Conservation (phyloP, 2,797 vertebrate genomes). For the Thripadectes ignobilis region DNA sequence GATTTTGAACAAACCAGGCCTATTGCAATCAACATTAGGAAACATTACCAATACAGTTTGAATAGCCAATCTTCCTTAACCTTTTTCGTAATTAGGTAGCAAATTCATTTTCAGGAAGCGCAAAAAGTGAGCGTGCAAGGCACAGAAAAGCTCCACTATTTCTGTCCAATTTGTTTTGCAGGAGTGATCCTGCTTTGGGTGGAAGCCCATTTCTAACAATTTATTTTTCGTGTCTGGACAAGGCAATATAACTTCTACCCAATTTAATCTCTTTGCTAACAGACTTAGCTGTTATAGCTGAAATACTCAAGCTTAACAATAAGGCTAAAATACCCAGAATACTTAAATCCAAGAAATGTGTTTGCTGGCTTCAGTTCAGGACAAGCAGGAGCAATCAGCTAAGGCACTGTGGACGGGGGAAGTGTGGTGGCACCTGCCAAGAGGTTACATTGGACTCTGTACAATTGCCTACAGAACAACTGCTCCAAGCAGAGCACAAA, state of each 20-base stretch:
- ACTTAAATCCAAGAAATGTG: conserved; percentile 37
- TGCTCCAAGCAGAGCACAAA: neutral
- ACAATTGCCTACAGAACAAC: neutral
- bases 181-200: conserved; percentile 17
- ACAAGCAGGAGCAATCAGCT: conserved; percentile 12
- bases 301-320: conserved; percentile 52
- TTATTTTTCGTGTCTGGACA: conserved; percentile 63
- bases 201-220: conserved; percentile 52
- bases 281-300: conserved; percentile 25
- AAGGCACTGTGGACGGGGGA: neutral
- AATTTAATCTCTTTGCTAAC: conserved; percentile 64
- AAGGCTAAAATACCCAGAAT: conserved; percentile 50
- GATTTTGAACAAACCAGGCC: neutral
- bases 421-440: neutral
- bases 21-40: neutral
- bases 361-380: conserved; percentile 39
- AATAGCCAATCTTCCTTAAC: neutral
- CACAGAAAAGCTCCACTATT: neutral
- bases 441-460: neutral
- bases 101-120: neutral
- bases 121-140: neutral
- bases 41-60: neutral
- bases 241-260: conserved; percentile 43
- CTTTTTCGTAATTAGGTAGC: neutral
- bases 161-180: conserved; percentile 47